Percentiles rank a stretch among this genome's conserved stretches.
Evolutionary conservation across 2,888 invertebrate genomes (phyloP).

Genomic region (Mesorhabditis spiculigera): DNA sequence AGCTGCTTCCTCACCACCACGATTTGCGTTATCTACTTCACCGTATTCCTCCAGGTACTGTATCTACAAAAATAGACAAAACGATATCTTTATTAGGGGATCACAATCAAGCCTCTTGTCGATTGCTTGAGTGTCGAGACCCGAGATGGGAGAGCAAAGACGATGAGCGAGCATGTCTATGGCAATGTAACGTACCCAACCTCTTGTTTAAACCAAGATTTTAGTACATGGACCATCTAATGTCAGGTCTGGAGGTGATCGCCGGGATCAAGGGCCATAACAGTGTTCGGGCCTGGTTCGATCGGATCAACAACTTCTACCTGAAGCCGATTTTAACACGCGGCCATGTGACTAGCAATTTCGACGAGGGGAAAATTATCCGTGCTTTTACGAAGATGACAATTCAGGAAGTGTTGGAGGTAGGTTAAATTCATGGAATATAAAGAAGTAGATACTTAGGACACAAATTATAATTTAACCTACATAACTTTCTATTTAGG

Average conservation of each 20-base stretch:
- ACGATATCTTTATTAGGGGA: constrained; percentile 70
- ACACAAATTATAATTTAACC: neutral
- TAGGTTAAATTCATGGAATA: neutral
- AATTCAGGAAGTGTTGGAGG: neutral
- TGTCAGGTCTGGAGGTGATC: constrained; percentile 94
- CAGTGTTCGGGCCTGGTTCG: neutral
- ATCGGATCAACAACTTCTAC: constrained; percentile 6
- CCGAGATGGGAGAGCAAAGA: constrained; percentile 81
- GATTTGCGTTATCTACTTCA: constrained; percentile 96
- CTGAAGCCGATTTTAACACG: neutral
- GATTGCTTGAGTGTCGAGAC: constrained; percentile 88
- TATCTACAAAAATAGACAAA: neutral
- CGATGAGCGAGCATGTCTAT: constrained; percentile 94
- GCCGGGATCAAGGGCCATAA: constrained; percentile 79
- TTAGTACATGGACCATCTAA: constrained; percentile 91
- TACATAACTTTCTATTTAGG: neutral
- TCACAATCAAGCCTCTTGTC: constrained; percentile 92
- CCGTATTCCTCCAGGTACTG: constrained; percentile 85
- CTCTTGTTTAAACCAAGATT: constrained; percentile 35
- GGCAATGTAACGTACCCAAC: constrained; percentile 69
- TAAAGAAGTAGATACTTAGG: neutral
- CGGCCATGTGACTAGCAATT: neutral
- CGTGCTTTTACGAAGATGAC: neutral
- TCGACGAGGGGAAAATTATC: constrained; percentile 1
- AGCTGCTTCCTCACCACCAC: constrained; percentile 85